Base-by-base conservation (phyloP, 2,888 invertebrate genomes). In the Psylliodes chrysocephalus region DNA sequence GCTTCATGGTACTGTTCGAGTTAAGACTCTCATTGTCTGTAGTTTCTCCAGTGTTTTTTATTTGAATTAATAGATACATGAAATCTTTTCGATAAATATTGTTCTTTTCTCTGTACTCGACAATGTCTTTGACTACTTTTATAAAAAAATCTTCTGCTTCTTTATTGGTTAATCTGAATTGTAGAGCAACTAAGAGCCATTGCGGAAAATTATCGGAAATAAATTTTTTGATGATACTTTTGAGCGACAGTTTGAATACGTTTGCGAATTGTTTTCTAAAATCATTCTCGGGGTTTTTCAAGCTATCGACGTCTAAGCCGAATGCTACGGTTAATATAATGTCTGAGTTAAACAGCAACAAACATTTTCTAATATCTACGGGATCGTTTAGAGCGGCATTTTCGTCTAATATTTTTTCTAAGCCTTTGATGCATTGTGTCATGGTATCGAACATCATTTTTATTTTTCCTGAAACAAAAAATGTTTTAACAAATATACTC, bases 401-500 rank as follows among this genome's bases (percentile, higher is more conserved):
- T 40, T 40, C 6, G 12, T 40, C 40, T 15, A 40, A 17, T 10
- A 40, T 1, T 40, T 10, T 40, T 40, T 40, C 57, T 7, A 70
- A 56, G 7, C 49, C 53, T 1, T 38, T 38, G 2, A 60, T 46
- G 30, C 60, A 85, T 38, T 84, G 81, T 28, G 85, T 83, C 8
- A 89, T 83, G 0, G 86, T 83, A 0, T 83, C 82, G 70, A 87
- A 89, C 86, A 89, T 88, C 2, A 81, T 83, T 75, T 87, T 90
- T 60, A 90, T 79, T 76, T 89, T 90, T 5, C 87, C 88, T 0
- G 88, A 90, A 91, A 40, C 17, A 10, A 40, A n/a, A n/a, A n/a
- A n/a, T n/a, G n/a, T n/a, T n/a, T n/a, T n/a, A n/a, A n/a, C n/a
- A n/a, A n/a, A n/a, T n/a, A n/a, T n/a, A n/a, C n/a, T n/a, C n/a